These are phyloP conservation scores for Tragulus kanchil DNA, from an alignment of 2,113 vertebrate genomes.

Conservation along the genomic window DNA sequence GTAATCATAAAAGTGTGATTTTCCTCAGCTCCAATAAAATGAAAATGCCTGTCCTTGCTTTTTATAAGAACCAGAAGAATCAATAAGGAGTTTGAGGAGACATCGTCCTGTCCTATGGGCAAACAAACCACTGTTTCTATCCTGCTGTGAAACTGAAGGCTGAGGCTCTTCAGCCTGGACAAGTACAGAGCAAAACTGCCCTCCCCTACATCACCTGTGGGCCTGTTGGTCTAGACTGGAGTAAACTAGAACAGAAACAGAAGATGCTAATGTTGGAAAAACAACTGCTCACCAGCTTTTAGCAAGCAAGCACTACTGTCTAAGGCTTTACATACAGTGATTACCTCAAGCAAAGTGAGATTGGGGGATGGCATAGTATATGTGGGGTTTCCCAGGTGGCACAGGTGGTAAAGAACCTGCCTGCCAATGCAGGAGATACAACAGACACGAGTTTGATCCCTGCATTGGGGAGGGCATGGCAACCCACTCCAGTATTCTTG, in stretches of 20 bases:
- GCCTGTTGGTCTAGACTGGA: not conserved
- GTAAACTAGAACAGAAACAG: not conserved
- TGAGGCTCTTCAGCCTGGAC: not conserved
- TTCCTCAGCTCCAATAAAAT: conserved; percentile 39
- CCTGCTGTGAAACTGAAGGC: not conserved
- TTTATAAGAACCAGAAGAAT: conserved; percentile 41
- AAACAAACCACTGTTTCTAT: not conserved
- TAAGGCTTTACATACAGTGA: not conserved
- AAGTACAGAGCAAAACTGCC: not conserved
- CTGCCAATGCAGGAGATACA: not conserved
- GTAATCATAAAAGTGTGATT: conserved; percentile 69
- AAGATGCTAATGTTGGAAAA: not conserved
- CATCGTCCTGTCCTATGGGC: not conserved
- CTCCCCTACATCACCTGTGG: rapidly evolving
- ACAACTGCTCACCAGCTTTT: not conserved
- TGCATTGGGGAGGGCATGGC: not conserved
- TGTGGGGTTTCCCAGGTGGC: not conserved
- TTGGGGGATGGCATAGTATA: not conserved
- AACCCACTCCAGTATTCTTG: not conserved
- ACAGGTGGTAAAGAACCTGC: not conserved
- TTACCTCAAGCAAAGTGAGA: not conserved
- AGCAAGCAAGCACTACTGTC: not conserved
- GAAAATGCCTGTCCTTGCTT: conserved; percentile 48
- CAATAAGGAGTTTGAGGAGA: conserved; percentile 40
- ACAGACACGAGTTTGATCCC: not conserved